Base-by-base conservation (phyloP, 2,113 vertebrate genomes). In the Zootoca vivipara region DNA sequence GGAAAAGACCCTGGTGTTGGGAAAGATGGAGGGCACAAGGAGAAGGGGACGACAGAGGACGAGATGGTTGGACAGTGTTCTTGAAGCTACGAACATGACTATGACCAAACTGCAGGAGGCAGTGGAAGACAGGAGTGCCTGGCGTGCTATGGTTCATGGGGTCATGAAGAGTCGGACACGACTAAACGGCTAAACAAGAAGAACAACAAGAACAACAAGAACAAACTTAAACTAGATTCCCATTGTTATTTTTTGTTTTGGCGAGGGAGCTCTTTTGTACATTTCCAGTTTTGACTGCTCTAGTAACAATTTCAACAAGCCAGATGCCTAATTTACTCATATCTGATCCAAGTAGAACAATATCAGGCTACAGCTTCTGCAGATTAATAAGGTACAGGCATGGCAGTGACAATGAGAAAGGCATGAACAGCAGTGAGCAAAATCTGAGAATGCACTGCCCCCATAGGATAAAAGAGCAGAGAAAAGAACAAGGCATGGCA, bases 361-460 rank as follows among this genome's bases (percentile, higher is more conserved):
- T 7, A 89, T 28, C 85, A 35, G 64, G 82, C 65, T 9, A 42
- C 6, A 46, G 64, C 84, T 58, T 65, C 33, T 42, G 40, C n/a
- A 62, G 74, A 42, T 46, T 46, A 46, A 30, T 30, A 52, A 52
- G 20, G 89, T 91, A n/a, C 64, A 85, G 52, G 0, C 75, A 72
- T 79, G 72, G 67, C 88, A 33, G 40, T 79, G 62, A 26, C 65
- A 33, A 24, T 62, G 62, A 85, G 86, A 91, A 83, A 83, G 1
- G 28, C 18, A 82, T 78, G 30, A 86, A 22, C 0, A 85, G 6
- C 70, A 2, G 15, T 0, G n/a, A 80, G 16, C 15, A 22, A 35
- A 82, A 0, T 58, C 65, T 83, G 86, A 90, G 90, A 87, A 83
- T 35, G 64, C 38, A 72, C 70, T 77, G 1, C 38, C 0, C 7